Evolutionary conservation across 2,888 invertebrate species (phyloP).

Genomic region (Conchocele bisecta): DNA sequence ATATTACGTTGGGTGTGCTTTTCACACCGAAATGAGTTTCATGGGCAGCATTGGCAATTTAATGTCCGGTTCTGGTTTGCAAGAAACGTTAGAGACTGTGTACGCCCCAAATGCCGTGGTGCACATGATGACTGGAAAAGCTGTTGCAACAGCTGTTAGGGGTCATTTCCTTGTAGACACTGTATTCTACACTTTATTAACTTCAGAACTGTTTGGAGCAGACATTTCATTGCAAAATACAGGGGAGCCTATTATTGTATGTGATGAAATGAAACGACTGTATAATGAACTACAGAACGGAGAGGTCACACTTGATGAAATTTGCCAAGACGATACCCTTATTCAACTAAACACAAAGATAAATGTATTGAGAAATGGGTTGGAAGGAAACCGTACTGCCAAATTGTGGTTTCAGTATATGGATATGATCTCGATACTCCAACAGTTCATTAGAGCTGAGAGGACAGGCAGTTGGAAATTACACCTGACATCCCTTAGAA

Average conservation of each 20-base stretch:
- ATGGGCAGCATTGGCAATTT: slow-evolving; percentile 58
- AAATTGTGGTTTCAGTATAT: slow-evolving; percentile 49
- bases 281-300: too few species aligned
- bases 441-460: slow-evolving; percentile 47
- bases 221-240: too few species aligned
- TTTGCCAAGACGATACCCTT: too few species aligned
- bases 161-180: slow-evolving; percentile 55
- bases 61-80: slow-evolving; percentile 55
- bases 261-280: too few species aligned
- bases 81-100: slow-evolving; percentile 56
- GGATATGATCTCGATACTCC: slow-evolving; percentile 45
- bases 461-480: slow-evolving; percentile 53
- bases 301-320: too few species aligned
- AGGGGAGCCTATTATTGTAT: too few species aligned
- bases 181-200: slow-evolving; percentile 20
- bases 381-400: too few species aligned
- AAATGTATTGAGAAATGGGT: too few species aligned
- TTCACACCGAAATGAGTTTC: slow-evolving; percentile 62
- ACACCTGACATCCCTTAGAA: slow-evolving; percentile 39
- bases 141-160: slow-evolving; percentile 50
- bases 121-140: slow-evolving; percentile 65
- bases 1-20: slow-evolving; percentile 45
- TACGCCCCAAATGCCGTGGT: slow-evolving; percentile 62
- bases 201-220: slow-evolving; percentile 23
- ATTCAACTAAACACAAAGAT: too few species aligned